Evolutionary conservation across 2,797 vertebrate genomes (phyloP).

Genomic region (Epinephelus malabaricus): DNA sequence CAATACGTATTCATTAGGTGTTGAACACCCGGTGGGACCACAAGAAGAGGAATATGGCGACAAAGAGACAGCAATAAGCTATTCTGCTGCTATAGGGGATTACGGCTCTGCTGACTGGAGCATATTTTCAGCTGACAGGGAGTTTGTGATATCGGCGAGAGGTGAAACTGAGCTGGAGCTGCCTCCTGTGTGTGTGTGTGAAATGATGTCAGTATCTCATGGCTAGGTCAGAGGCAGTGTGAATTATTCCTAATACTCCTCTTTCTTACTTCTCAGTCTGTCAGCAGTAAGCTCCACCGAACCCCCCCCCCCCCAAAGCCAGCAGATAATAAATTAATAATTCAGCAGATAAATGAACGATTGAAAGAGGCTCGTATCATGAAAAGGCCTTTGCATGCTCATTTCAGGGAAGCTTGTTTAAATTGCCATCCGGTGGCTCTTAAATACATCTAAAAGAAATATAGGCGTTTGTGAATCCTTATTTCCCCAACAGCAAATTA

Average conservation of each 20-base stretch:
- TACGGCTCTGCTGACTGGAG: conserved; percentile 66
- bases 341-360: conserved; percentile 66
- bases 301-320: conserved; percentile 15
- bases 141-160: conserved; percentile 54
- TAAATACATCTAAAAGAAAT: conserved; percentile 33
- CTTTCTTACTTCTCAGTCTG: conserved; percentile 36
- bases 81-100: conserved; percentile 59
- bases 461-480: conserved; percentile 19
- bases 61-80: conserved; percentile 50
- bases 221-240: background rate
- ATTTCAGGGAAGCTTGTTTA: conserved; percentile 31
- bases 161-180: conserved; percentile 37
- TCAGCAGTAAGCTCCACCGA: conserved; percentile 40
- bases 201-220: conserved; percentile 19
- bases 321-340: conserved; percentile 71
- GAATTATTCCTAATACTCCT: too few species aligned
- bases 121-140: conserved; percentile 75
- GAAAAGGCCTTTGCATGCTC: conserved; percentile 38
- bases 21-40: conserved; percentile 32
- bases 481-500: conserved; percentile 43
- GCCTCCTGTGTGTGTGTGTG: conserved; percentile 14
- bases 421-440: conserved; percentile 27
- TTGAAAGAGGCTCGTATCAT: conserved; percentile 23
- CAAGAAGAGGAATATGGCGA: conserved; percentile 33
- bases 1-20: conserved; percentile 52